These are phyloP conservation scores for Exephanes ischioxanthus DNA, from an alignment of 2,888 invertebrate species.

Conservation along the genomic window DNA sequence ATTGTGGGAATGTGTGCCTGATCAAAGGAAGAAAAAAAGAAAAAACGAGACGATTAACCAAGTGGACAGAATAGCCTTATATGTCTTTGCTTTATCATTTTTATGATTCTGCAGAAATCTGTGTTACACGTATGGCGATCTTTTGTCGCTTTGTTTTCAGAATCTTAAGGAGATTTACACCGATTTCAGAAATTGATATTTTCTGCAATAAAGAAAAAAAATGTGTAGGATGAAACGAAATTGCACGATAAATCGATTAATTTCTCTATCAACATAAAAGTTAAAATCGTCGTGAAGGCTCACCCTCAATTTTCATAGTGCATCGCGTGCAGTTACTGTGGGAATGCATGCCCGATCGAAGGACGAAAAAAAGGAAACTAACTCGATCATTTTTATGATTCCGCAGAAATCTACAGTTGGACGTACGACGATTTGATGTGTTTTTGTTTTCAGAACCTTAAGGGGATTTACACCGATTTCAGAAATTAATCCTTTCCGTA, in stretches of 20 bases:
- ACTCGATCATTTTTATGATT: neutral
- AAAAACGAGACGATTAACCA: neutral
- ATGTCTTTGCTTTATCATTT: neutral
- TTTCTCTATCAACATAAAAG: neutral
- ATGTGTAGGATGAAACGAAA: neutral
- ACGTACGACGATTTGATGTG: neutral
- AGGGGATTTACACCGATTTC: neutral
- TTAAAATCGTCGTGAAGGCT: too few species aligned
- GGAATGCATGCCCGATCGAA: slow-evolving; percentile 13
- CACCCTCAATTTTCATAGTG: slow-evolving; percentile 26
- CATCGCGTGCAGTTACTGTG: slow-evolving; percentile 37
- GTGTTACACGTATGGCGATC: neutral
- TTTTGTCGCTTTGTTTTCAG: neutral
- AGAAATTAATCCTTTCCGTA: too few species aligned
- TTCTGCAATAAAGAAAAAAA: neutral
- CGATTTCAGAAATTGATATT: too few species aligned
- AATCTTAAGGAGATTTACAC: neutral
- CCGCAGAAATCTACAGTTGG: neutral
- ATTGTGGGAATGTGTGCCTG: slow-evolving; percentile 27
- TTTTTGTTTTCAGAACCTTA: neutral
- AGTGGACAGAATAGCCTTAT: neutral
- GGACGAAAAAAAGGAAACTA: neutral
- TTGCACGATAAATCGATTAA: neutral
- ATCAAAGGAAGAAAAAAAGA: slow-evolving; percentile 4
- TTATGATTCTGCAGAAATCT: neutral